Percentiles rank a stretch among this genome's conserved stretches.
Evolutionary conservation across 2,888 invertebrate genomes (phyloP).

Genomic region (Dasysyrphus albostriatus): DNA sequence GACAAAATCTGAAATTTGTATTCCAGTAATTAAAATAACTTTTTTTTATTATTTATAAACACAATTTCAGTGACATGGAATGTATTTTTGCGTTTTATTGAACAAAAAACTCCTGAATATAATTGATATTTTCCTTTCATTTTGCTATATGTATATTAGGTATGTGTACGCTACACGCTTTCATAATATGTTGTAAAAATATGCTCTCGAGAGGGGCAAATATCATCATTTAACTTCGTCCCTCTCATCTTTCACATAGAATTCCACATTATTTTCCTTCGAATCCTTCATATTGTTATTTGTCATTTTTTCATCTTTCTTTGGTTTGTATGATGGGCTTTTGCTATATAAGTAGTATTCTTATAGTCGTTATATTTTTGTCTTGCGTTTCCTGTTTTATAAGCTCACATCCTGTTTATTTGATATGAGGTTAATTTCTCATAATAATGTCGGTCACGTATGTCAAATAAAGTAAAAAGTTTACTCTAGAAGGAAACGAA

Average conservation of each 20-base stretch:
- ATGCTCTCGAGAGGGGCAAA: neutral
- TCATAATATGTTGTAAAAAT: neutral
- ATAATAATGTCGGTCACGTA: conserved; percentile 76
- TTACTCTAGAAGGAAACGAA: conserved; percentile 62
- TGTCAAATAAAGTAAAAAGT: conserved; percentile 76
- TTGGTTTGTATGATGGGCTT: neutral
- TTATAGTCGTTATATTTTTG: conserved; percentile 10
- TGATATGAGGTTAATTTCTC: conserved; percentile 74
- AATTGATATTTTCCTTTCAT: conserved; percentile 75
- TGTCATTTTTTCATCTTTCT: conserved; percentile 23
- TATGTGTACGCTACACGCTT: no score
- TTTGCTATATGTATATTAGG: conserved; percentile 47
- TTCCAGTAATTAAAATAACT: no score
- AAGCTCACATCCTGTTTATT: conserved; percentile 65
- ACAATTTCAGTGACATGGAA: neutral
- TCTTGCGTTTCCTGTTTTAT: conserved; percentile 38
- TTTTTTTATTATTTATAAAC: no score
- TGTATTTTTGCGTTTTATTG: conserved; percentile 49
- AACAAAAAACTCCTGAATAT: conserved; percentile 62
- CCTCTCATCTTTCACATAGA: conserved; percentile 6
- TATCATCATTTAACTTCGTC: neutral
- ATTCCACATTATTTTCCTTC: neutral
- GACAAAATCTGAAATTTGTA: no score
- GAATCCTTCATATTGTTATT: neutral
- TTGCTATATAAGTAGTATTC: neutral